Evolutionary conservation across 2,113 vertebrate species (phyloP).

Genomic region (Daubentonia madagascariensis): DNA sequence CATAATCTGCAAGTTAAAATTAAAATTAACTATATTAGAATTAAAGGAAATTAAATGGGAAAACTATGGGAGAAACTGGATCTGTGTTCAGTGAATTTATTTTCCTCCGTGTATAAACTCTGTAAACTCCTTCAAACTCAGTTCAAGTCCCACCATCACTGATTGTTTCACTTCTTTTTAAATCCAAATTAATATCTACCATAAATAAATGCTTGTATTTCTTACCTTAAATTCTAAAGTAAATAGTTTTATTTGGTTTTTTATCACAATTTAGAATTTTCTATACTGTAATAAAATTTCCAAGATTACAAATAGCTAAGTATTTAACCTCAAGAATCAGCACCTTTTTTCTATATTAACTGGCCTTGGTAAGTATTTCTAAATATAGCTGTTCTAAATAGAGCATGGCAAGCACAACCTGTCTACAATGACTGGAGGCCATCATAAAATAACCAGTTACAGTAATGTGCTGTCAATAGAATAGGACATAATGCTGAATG

Average conservation of each 20-base stretch:
- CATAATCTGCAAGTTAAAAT: background rate
- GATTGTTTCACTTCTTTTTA: background rate
- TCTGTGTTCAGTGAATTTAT: background rate
- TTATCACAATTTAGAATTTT: background rate
- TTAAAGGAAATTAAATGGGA: background rate
- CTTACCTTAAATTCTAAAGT: background rate
- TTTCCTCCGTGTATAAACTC: background rate
- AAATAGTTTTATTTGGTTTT: background rate
- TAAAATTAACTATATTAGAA: background rate
- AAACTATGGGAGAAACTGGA: background rate
- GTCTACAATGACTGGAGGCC: background rate
- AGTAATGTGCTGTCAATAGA: fast-evolving
- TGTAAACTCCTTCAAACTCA: background rate
- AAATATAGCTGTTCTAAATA: background rate
- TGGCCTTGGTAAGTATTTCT: background rate
- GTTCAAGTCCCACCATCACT: background rate
- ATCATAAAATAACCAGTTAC: background rate
- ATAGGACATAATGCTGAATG: background rate
- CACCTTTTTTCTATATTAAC: background rate
- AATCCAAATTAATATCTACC: background rate
- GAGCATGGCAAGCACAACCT: background rate
- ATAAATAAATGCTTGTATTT: background rate
- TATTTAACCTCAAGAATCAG: constrained; percentile 6
- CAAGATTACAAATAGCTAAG: background rate
- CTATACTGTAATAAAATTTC: background rate